Evolutionary conservation across 2,888 invertebrate genomes (phyloP), one percentile per base, ranked within the genome.

Genomic region (Entomobrya proxima): DNA sequence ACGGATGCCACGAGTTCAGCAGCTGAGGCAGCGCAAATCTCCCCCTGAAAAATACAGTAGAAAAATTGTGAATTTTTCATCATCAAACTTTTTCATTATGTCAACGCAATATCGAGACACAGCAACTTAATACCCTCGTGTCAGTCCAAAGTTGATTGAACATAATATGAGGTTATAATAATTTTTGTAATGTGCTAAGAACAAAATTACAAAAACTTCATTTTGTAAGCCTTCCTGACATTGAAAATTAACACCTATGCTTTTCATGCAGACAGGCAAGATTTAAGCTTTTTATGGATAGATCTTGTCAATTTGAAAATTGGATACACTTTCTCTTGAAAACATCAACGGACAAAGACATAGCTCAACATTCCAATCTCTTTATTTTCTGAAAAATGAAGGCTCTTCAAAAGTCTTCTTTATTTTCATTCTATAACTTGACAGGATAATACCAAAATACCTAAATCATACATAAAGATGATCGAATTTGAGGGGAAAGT

Each of bases 1-100:
- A 90, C 90, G 80, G 89, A 89, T 64, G 90, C 90, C 77, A 90
- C 90, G 67, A 90, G 74, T 79, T 90, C 90, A n/a, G 90, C 89
- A 85, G 88, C 89, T 85, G 90, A 88, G 85, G 90, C 89, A 18
- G 90, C 87, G 88, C 90, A 90, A 77, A 89, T 89, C 85, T 90
- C 90, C 32, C 88, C 88, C 90, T 90, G 85, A 77, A 40, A 75
- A 9, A 47, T n/a, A 58, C 18, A 47, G 18, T 13, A 52, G n/a
- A 78, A 44, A 0, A 47, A 30, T 11, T 44, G n/a, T 37, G 67
- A 18, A 9, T 13, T 21, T 67, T 67, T 40, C 21, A n/a, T n/a
- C n/a, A n/a, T n/a, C 1, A 37, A 6, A n/a, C 30, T 35, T 44
- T 44, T 24, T 44, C 69, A 1, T 69, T 27, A 27, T 69, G 40